Conservation (phyloP, 2,797 vertebrate species). For the Acanthurus tractus region DNA sequence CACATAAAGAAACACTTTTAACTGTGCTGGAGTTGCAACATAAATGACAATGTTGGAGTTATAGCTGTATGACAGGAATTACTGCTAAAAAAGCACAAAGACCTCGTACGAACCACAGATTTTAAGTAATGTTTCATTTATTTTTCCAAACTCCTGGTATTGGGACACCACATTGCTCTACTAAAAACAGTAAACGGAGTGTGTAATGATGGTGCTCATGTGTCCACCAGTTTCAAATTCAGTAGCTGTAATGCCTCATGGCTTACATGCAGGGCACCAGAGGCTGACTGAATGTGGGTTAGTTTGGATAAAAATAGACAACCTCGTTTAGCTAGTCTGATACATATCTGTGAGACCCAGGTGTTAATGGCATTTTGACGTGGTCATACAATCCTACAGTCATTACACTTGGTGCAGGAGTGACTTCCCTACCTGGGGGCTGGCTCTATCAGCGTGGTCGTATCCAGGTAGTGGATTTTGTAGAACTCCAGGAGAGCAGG, state of each 20-base stretch:
- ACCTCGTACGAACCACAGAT: not conserved
- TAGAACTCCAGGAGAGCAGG: constrained; percentile 97
- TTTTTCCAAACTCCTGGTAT: not conserved
- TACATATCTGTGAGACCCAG: not conserved
- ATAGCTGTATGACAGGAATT: not conserved
- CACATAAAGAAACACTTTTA: not conserved
- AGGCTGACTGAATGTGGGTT: constrained; percentile 43
- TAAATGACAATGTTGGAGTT: not conserved
- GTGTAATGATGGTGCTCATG: not conserved
- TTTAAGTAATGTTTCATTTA: not conserved
- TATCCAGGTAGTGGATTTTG: constrained; percentile 99
- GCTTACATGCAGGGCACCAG: constrained; percentile 1
- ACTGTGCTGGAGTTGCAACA: not conserved
- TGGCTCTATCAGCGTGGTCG: constrained; percentile 97
- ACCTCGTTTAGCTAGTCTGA: not conserved
- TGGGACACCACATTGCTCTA: not conserved
- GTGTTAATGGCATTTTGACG: not conserved
- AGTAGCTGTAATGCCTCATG: not conserved
- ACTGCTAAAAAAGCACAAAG: not conserved
- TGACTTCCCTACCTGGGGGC: constrained; percentile 89
- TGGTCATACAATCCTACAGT: not conserved
- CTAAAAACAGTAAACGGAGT: not conserved
- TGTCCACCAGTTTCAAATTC: not conserved
- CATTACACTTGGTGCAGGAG: not conserved
- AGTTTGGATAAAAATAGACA: constrained; percentile 50